phyloP scores from a whole-genome alignment of 2,797 vertebrate species.

The Rhynchotus rufescens region DNA sequence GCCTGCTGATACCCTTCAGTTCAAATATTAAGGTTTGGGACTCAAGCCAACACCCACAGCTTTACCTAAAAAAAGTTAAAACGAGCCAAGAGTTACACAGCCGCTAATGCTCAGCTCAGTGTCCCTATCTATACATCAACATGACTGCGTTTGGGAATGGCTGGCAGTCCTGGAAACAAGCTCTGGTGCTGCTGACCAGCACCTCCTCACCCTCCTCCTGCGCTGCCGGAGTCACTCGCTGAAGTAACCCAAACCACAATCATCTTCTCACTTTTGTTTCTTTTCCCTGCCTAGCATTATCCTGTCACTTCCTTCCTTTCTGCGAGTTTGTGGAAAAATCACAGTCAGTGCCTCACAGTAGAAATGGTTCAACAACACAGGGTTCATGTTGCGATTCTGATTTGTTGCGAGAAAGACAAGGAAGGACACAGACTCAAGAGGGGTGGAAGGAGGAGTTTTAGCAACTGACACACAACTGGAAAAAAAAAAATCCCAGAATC shows the following conservation, averaged over 20 bases:
- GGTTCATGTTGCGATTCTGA: not conserved
- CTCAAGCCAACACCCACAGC: not conserved
- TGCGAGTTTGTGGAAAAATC: not conserved
- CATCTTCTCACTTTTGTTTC: not conserved
- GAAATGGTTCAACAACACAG: not conserved
- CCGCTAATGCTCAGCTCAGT: not conserved
- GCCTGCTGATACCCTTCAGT: not conserved
- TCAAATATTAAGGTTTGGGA: fast-evolving
- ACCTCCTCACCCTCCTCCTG: not conserved
- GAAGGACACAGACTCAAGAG: not conserved
- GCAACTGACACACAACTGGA: not conserved
- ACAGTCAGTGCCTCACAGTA: not conserved
- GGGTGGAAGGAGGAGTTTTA: not conserved
- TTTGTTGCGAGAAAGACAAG: not conserved
- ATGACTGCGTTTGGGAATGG: not conserved
- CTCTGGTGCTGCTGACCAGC: not conserved
- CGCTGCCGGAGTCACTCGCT: not conserved
- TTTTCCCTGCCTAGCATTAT: not conserved
- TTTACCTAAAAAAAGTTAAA: not conserved
- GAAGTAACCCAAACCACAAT: not conserved
- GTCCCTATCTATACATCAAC: not conserved
- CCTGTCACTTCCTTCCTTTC: not conserved
- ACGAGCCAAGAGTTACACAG: not conserved
- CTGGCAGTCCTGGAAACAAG: not conserved
- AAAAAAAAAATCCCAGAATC: not conserved